Conservation (phyloP, 2,797 vertebrate genomes). For the Acanthurus lineatus region DNA sequence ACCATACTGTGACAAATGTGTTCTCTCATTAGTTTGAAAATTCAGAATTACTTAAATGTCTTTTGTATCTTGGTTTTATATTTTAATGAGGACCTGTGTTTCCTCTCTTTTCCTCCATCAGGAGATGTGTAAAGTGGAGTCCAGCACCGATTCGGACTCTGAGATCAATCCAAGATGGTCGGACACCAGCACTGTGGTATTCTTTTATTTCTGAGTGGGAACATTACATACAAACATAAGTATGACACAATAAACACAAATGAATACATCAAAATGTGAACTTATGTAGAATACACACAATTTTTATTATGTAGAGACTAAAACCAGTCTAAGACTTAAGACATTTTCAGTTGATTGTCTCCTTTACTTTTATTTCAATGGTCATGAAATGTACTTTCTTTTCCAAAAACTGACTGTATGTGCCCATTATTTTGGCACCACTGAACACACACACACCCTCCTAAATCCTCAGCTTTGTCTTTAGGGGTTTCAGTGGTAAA, state of each 20-base stretch:
- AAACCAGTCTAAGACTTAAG: too few relatives aligned
- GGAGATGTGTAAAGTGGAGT: slow-evolving; percentile 88
- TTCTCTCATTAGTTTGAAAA: not conserved
- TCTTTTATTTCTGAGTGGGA: not conserved
- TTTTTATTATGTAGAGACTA: too few relatives aligned
- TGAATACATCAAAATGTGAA: too few relatives aligned
- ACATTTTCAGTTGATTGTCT: not conserved
- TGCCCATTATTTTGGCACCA: not conserved
- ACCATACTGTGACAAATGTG: not conserved
- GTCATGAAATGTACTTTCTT: not conserved
- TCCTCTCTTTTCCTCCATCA: slow-evolving; percentile 65
- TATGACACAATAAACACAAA: too few relatives aligned
- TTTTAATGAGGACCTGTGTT: slow-evolving; percentile 14
- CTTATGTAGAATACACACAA: too few relatives aligned
- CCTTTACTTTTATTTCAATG: not conserved
- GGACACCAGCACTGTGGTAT: slow-evolving; percentile 85
- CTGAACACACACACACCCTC: not conserved
- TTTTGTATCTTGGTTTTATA: not conserved
- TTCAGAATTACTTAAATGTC: not conserved
- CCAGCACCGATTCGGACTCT: slow-evolving; percentile 89
- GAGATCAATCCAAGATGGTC: slow-evolving; percentile 85
- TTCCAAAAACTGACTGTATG: not conserved
- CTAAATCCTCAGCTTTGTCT: not conserved
- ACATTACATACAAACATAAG: not conserved
- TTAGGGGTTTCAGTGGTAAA: not conserved